phyloP scores from a whole-genome alignment of 2,888 invertebrate species.

The Zootermopsis nevadensis region DNA sequence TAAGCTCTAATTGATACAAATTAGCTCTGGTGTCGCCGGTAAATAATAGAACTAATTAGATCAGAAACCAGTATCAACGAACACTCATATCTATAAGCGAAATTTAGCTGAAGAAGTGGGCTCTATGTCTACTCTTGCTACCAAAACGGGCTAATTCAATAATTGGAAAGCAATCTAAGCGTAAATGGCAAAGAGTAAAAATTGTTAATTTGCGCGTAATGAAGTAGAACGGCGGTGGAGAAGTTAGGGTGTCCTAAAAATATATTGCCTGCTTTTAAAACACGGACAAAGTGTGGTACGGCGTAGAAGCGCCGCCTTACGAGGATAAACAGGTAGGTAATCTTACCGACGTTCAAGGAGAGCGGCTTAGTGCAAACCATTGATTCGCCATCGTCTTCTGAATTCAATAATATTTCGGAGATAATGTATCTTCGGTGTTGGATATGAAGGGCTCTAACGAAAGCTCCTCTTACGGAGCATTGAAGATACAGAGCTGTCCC shows the following conservation, averaged over 20 bases:
- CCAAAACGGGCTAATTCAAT: slow-evolving; percentile 48
- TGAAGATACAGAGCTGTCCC: no score
- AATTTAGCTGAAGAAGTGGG: slow-evolving; percentile 46
- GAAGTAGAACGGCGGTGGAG: slow-evolving; percentile 44
- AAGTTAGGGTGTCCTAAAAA: neutral
- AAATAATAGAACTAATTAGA: slow-evolving; percentile 62
- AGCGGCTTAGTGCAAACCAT: no score
- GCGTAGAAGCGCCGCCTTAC: no score
- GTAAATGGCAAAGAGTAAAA: slow-evolving; percentile 50
- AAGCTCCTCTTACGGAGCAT: no score
- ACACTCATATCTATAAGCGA: slow-evolving; percentile 51
- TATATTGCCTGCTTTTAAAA: slow-evolving; percentile 13
- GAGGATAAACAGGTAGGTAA: no score
- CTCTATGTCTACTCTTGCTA: neutral
- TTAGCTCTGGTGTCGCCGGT: slow-evolving; percentile 60
- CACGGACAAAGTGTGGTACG: neutral
- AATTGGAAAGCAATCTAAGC: slow-evolving; percentile 53
- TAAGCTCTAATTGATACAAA: slow-evolving; percentile 61
- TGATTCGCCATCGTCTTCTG: no score
- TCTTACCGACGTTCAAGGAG: no score
- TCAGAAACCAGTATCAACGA: slow-evolving; percentile 53
- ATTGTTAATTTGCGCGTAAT: slow-evolving; percentile 51
- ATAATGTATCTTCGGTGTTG: no score
- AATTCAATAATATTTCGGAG: no score
- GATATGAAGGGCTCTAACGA: no score